phyloP scores from a whole-genome alignment of 1,140 invertebrate species.

The Drosophila kikkawai region DNA sequence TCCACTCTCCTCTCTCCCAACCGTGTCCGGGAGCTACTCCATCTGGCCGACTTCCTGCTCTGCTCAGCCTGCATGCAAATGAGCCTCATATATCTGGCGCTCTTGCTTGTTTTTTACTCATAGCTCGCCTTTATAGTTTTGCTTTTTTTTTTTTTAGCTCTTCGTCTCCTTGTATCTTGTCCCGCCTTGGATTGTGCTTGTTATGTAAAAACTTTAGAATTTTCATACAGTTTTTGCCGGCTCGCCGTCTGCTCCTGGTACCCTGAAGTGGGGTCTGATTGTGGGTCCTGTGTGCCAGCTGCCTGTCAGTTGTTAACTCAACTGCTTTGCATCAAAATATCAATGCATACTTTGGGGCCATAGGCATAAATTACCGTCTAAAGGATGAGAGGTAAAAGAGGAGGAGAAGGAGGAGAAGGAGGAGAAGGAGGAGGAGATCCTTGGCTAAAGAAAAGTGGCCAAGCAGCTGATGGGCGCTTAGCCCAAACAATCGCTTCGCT shows the following conservation, averaged over 20 bases:
- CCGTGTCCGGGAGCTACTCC: background rate
- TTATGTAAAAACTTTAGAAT: conserved; percentile 67
- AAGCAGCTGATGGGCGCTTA: conserved; percentile 10
- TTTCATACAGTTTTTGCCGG: conserved; percentile 31
- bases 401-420: background rate
- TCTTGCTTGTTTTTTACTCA: conserved; percentile 23
- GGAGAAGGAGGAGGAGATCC: background rate
- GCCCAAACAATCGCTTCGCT: conserved; percentile 13
- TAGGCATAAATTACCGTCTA: conserved; percentile 69
- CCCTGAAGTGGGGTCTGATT: conserved; percentile 6
- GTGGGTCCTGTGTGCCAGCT: conserved; percentile 30
- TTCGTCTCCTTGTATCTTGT: conserved; percentile 34
- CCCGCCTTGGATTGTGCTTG: conserved; percentile 59
- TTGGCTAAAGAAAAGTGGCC: background rate
- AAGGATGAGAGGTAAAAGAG: background rate
- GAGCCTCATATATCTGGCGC: conserved; percentile 67
- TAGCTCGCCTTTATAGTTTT: conserved; percentile 9
- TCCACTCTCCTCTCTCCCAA: background rate
- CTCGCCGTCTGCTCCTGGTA: background rate
- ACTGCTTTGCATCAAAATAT: conserved; percentile 80
- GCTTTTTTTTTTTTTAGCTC: conserved; percentile 3
- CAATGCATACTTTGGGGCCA: conserved; percentile 64
- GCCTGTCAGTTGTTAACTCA: conserved; percentile 68
- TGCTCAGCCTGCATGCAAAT: conserved; percentile 64
- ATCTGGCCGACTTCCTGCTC: conserved; percentile 37